These are phyloP conservation scores for Paradoxurus hermaphroditus DNA, from an alignment of 2,113 vertebrate species.

Conservation along the genomic window DNA sequence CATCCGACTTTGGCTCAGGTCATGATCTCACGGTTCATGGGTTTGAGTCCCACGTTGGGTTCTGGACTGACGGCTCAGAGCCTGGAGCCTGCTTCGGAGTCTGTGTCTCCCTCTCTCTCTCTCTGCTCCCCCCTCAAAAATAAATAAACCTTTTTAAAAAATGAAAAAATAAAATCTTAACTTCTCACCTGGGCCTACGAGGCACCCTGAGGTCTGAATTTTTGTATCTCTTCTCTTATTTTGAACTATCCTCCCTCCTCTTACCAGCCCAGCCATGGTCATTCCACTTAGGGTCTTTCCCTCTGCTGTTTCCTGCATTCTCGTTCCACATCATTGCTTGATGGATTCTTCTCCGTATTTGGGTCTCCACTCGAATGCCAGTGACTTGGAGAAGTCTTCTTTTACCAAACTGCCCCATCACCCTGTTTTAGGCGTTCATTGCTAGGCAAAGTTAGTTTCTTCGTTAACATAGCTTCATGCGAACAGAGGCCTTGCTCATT, in stretches of 20 bases:
- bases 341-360: neutral
- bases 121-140: too few species aligned
- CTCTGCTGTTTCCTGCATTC: neutral
- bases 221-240: neutral
- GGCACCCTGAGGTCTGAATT: neutral
- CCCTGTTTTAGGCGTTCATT: neutral
- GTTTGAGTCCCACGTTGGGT: accelerated
- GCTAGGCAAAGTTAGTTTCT: neutral
- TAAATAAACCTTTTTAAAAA: too few species aligned
- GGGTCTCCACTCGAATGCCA: neutral
- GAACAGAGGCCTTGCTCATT: neutral
- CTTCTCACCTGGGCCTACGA: neutral
- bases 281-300: neutral
- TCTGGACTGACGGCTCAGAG: too few species aligned
- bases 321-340: neutral
- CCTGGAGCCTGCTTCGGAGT: too few species aligned
- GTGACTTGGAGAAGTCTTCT: neutral
- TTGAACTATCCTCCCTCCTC: neutral
- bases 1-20: too few species aligned
- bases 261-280: neutral
- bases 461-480: neutral
- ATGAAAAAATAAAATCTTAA: neutral
- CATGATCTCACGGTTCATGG: too few species aligned
- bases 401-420: neutral
- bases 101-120: too few species aligned